Evolutionary conservation across 2,113 vertebrate genomes (phyloP).

Genomic region (Nymphicus hollandicus): DNA sequence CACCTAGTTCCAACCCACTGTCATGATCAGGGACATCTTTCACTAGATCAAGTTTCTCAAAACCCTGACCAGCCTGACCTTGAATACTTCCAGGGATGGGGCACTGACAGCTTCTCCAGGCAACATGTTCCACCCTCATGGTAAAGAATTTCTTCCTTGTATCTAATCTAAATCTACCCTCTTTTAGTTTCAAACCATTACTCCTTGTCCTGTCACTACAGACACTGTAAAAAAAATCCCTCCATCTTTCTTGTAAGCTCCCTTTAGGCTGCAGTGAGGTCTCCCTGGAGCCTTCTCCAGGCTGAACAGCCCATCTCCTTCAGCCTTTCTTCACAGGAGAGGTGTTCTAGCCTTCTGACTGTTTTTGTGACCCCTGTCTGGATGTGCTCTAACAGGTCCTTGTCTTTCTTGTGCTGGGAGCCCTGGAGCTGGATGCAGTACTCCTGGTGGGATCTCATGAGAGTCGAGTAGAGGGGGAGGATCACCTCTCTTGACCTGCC

Average conservation of each 20-base stretch:
- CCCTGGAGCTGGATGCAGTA: background rate
- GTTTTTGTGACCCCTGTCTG: background rate
- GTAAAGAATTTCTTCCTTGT: background rate
- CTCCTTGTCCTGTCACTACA: background rate
- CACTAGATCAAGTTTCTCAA: background rate
- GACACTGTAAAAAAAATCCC: background rate
- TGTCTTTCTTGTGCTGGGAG: background rate
- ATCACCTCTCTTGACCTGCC: background rate
- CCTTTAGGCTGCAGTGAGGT: rapidly evolving
- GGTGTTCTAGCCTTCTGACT: background rate
- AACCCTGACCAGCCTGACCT: background rate
- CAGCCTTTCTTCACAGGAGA: background rate
- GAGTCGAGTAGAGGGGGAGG: background rate
- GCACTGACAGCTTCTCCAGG: background rate
- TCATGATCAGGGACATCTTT: background rate
- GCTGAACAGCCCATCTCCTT: background rate
- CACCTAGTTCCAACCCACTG: background rate
- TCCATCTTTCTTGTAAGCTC: background rate
- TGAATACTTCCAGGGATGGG: background rate
- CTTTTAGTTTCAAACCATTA: background rate
- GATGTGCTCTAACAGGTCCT: background rate
- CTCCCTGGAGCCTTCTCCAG: background rate
- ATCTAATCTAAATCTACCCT: background rate
- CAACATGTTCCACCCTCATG: background rate
- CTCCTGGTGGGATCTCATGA: background rate